Evolutionary conservation across 2,797 vertebrate genomes (phyloP), one percentile per base, ranked within the genome.

Genomic region (Mycteria americana): DNA sequence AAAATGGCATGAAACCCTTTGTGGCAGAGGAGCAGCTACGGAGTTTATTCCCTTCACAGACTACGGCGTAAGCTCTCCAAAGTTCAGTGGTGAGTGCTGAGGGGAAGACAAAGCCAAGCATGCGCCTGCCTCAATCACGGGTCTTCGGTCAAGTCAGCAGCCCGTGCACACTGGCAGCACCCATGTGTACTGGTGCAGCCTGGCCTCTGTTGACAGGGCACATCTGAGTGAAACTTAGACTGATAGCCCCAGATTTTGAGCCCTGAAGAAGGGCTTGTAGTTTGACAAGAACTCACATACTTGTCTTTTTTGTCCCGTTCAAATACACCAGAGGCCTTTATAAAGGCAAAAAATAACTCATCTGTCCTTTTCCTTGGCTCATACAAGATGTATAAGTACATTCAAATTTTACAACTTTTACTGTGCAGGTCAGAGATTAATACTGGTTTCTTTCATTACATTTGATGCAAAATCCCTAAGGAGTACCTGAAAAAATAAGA

Each of bases 401-500:
- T 94, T 92, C 76, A 72, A 83, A 94, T 96, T 92, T 70, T 87
- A 82, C 83, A 79, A 14, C 57, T 86, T 92, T 46, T 79, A 30
- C 56, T 93, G 70, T 92, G 70, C 85, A 68, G 95, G 95, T 94
- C 85, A 96, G 91, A 95, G 60, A 90, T 74, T 92, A 92, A 82
- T 90, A 57, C 74, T 7, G 9, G 22, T 73, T 94, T 88, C 63
- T 94, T 97, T 94, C 94, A 79, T 87, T 90, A 79, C 57, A 80
- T 85, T 90, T 90, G 85, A 95, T 80, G 56, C 72, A 90, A 93
- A 93, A 85, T 94, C 92, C 92, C 74, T 46, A 85, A 46, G 89
- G 95, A 89, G 27, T 77, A 95, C 65, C 91, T 92, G 75, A 88
- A 89, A 97, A 96, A 92, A 81, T 60, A 85, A 23, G 24, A 25